Evolutionary conservation across 2,113 vertebrate species (phyloP).

Genomic region (Anoplopoma fimbria): DNA sequence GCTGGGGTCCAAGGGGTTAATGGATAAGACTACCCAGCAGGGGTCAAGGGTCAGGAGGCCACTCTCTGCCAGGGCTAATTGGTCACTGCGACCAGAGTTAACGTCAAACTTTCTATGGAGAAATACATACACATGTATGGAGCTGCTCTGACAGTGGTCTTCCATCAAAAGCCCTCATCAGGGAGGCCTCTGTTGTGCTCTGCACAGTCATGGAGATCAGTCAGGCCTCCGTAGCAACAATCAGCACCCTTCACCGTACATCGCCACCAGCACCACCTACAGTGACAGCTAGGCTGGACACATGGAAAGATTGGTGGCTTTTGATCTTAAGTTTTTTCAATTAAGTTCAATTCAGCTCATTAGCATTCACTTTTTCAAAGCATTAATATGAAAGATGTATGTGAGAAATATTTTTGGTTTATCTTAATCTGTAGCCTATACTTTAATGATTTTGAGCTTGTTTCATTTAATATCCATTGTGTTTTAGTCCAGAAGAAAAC

Average conservation of each 20-base stretch:
- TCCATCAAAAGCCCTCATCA: conserved; percentile 71
- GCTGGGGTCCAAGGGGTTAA: conserved; percentile 91
- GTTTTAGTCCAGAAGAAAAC: neutral
- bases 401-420: neutral
- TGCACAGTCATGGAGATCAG: conserved; percentile 76
- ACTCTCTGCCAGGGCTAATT: conserved; percentile 89
- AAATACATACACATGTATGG: conserved; percentile 78
- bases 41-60: conserved; percentile 93
- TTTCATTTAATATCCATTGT: neutral
- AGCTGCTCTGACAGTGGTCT: conserved; percentile 68
- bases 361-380: neutral
- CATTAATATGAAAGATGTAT: neutral
- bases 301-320: conserved; percentile 48
- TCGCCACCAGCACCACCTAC: conserved; percentile 65
- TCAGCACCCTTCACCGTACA: conserved; percentile 61
- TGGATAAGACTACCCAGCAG: conserved; percentile 92
- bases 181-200: conserved; percentile 68
- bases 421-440: neutral
- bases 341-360: conserved; percentile 14
- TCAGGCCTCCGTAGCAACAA: conserved; percentile 53
- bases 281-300: conserved; percentile 57
- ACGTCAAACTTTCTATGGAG: conserved; percentile 63
- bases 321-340: conserved; percentile 48
- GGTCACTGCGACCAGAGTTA: conserved; percentile 87
- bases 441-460: neutral